Conservation (phyloP, 2,888 invertebrate species). For the Ptilodon capucinus region DNA sequence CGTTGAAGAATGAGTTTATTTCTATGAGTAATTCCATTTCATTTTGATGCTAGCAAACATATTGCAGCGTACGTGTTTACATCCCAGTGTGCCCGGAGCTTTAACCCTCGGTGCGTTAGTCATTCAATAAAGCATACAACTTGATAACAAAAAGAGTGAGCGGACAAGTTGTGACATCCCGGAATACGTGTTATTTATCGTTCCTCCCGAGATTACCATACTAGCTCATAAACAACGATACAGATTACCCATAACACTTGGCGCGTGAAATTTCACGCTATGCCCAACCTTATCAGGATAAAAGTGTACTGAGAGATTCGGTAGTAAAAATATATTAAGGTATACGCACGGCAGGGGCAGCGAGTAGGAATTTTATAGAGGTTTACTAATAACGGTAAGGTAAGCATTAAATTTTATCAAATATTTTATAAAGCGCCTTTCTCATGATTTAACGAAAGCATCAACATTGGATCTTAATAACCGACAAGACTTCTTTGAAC, state of each 20-base stretch:
- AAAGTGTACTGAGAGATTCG: conserved; percentile 13
- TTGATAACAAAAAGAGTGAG: conserved; percentile 50
- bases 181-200: conserved; percentile 53
- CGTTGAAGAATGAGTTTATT: too few relatives aligned
- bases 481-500: too few relatives aligned
- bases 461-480: too few relatives aligned
- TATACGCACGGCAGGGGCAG: neutral
- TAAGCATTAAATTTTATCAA: neutral
- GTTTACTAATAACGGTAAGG: neutral
- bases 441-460: neutral
- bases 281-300: conserved; percentile 36
- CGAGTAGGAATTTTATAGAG: neutral
- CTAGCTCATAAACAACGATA: conserved; percentile 47
- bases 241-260: conserved; percentile 40
- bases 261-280: conserved; percentile 47
- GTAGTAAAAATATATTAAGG: conserved; percentile 26
- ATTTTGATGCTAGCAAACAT: too few relatives aligned
- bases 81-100: too few relatives aligned
- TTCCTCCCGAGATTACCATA: conserved; percentile 55
- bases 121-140: conserved; percentile 53
- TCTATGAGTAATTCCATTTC: too few relatives aligned
- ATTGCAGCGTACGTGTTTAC: too few relatives aligned
- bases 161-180: conserved; percentile 47
- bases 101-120: conserved; percentile 20
- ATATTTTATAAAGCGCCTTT: neutral